Evolutionary conservation across 2,888 invertebrate genomes (phyloP).

Genomic region (Heteromurus nitidus): DNA sequence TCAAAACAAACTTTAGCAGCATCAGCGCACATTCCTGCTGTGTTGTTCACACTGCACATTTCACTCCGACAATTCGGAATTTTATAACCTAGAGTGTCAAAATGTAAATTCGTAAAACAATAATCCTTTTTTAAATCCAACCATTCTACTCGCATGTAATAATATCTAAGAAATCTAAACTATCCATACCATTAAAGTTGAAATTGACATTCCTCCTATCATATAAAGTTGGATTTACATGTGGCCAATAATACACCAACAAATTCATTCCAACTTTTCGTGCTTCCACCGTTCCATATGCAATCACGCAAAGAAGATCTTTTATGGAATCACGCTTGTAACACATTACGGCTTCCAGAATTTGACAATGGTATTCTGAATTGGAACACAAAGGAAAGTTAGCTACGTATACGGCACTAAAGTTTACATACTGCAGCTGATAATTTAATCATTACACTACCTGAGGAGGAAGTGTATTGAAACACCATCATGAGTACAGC

Average conservation of each 20-base stretch:
- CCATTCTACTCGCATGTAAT: neutral
- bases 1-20: slow-evolving; percentile 96
- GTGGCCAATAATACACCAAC: slow-evolving; percentile 99
- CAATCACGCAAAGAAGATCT: slow-evolving; percentile 95
- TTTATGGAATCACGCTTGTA: slow-evolving; percentile 92
- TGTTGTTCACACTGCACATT: slow-evolving; percentile 84
- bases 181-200: slow-evolving; percentile 85
- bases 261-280: slow-evolving; percentile 96
- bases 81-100: slow-evolving; percentile 76
- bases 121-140: neutral
- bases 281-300: slow-evolving; percentile 95
- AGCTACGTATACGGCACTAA: too few species aligned
- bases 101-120: slow-evolving; percentile 54
- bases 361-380: slow-evolving; percentile 94
- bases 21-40: slow-evolving; percentile 86
- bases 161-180: slow-evolving; percentile 34
- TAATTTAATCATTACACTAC: slow-evolving; percentile 79
- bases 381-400: neutral
- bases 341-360: slow-evolving; percentile 96
- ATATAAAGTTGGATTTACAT: slow-evolving; percentile 94
- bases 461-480: slow-evolving; percentile 94
- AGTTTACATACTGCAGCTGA: neutral
- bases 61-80: slow-evolving; percentile 87
- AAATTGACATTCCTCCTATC: slow-evolving; percentile 91
- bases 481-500: slow-evolving; percentile 98